Evolutionary conservation across 2,888 invertebrate genomes (phyloP), one percentile per base, ranked within the genome.

Genomic region (Andrena flavipes): DNA sequence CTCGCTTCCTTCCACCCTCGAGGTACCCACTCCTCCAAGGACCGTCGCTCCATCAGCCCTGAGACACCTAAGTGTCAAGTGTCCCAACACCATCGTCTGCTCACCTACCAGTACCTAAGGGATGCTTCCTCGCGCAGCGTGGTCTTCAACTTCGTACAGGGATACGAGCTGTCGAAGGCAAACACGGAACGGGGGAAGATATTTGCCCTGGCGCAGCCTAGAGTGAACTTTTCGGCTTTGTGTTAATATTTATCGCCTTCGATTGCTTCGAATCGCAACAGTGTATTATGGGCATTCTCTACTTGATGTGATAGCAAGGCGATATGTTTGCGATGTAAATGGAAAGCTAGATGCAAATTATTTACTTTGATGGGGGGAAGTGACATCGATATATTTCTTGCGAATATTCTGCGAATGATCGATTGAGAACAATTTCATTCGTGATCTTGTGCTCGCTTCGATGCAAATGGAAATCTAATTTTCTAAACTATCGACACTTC

Each of bases 61-160:
- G 74, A 87, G 89, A 85, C 88, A 88, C 87, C 91, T 81, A 89
- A 91, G 91, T 92, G 92, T 91, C 92, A 92, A 92, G 92, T 92
- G 91, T 90, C 90, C 89, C 86, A 83, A 83, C 79, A 78, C 85
- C 80, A 62, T 75, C 70, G 54, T 69, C 71, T 56, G 71, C 72
- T 78, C 74, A 60, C 56, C 73, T 68, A 64, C 33, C 42, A 20
- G 13, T 26, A 63, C 71, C 69, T 48, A 64, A 59, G 80, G 76
- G 70, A 65, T 65, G 74, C 62, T 70, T 35, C 49, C 82, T 67
- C 71, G 73, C 70, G 67, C 64, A 42, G 64, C 59, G 30, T 63
- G 65, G 23, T 60, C 71, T 76, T 51, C 70, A 67, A 82, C 71
- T 74, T 80, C 48, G 80, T 85, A 84, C 85, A 75, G 68, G 56